Percentiles rank a stretch among this genome's conserved stretches.
These are phyloP conservation scores for Sesamia inferens DNA, from an alignment of 2,888 invertebrate genomes.

Conservation along the genomic window DNA sequence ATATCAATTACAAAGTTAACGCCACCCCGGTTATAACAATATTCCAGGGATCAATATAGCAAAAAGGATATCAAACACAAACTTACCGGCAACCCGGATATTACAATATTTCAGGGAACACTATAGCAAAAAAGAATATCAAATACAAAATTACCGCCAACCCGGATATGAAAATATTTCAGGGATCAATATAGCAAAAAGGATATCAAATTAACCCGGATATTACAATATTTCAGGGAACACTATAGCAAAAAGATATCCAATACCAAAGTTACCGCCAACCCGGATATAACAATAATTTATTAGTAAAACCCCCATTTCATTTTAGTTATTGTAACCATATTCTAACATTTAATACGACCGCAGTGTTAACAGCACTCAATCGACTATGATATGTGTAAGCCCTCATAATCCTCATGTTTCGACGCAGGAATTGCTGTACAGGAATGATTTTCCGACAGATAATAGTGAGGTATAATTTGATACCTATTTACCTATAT, in stretches of 20 bases:
- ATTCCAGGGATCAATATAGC: too few relatives aligned
- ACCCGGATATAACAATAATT: neutral
- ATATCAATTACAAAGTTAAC: too few relatives aligned
- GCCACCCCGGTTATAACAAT: too few relatives aligned
- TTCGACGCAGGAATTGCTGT: conserved; percentile 19
- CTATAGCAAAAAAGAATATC: too few relatives aligned
- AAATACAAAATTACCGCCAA: neutral
- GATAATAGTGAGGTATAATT: conserved; percentile 4
- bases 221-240: neutral
- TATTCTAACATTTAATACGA: conserved; percentile 21
- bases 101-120: too few relatives aligned
- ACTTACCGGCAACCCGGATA: too few relatives aligned
- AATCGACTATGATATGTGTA: conserved; percentile 48
- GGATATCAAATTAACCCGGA: neutral
- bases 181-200: neutral
- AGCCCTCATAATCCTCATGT: conserved; percentile 38
- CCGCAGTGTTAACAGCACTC: conserved; percentile 22
- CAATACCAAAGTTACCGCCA: neutral
- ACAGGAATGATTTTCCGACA: conserved; percentile 5
- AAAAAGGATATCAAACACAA: too few relatives aligned
- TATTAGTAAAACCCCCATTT: neutral
- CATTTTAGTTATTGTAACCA: conserved; percentile 11
- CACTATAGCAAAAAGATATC: neutral
- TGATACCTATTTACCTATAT: too few relatives aligned
- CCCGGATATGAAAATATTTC: neutral